These are phyloP conservation scores for Trinectes maculatus DNA, from an alignment of 2,113 vertebrate species.

Conservation along the genomic window DNA sequence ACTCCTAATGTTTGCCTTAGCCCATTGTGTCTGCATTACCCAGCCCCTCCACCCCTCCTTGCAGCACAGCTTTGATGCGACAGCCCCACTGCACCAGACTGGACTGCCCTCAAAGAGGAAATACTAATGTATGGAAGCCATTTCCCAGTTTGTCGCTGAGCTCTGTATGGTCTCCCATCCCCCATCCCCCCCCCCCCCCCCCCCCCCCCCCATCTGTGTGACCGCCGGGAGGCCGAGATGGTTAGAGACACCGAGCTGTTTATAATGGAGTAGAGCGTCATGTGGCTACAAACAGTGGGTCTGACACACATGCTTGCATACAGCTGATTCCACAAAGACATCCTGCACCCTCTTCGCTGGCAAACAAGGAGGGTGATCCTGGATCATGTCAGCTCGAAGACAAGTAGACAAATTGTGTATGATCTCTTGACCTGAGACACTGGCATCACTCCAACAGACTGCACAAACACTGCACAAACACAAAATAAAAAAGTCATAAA, in stretches of 20 bases:
- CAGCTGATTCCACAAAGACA: constrained; percentile 29
- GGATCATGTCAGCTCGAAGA: constrained; percentile 52
- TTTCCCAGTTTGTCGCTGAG: constrained; percentile 71
- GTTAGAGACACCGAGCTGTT: constrained; percentile 30
- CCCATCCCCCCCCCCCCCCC: neutral
- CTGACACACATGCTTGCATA: neutral
- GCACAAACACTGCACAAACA: constrained; percentile 30
- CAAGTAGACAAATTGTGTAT: constrained; percentile 61
- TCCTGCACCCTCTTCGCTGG: constrained; percentile 18
- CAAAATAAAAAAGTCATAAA: no score
- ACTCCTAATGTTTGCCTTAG: constrained; percentile 88
- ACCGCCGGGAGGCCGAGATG: constrained; percentile 41
- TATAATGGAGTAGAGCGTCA: constrained; percentile 49
- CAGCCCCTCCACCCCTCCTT: constrained; percentile 48
- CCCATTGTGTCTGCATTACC: constrained; percentile 82
- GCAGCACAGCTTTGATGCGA: constrained; percentile 54
- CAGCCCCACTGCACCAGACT: constrained; percentile 39
- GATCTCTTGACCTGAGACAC: constrained; percentile 62
- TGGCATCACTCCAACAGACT: constrained; percentile 33
- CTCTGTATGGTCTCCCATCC: constrained; percentile 49
- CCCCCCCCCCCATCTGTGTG: constrained; percentile 15
- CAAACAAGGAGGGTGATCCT: constrained; percentile 35
- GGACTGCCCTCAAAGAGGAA: constrained; percentile 74
- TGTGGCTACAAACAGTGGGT: constrained; percentile 23
- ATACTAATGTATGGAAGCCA: constrained; percentile 79